Percentiles rank a stretch among this genome's conserved stretches.
These are phyloP conservation scores for Gastrophryne carolinensis DNA, from an alignment of 2,797 vertebrate species.

Conservation along the genomic window DNA sequence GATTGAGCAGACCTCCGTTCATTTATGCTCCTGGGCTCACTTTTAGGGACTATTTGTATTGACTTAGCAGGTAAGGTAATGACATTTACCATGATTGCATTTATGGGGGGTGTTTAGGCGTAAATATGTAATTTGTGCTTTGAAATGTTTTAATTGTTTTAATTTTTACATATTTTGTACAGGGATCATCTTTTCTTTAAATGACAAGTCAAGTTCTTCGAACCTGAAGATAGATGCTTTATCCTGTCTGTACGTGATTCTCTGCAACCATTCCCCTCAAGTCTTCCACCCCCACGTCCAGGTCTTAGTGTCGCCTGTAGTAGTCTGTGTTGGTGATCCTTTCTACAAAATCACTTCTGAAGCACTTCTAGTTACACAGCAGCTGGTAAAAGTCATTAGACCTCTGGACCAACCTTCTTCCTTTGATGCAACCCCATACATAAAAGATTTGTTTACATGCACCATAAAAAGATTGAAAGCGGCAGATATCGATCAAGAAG, in stretches of 20 bases:
- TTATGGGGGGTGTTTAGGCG: no score
- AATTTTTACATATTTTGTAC: constrained; percentile 57
- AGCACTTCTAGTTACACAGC: constrained; percentile 95
- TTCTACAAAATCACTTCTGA: constrained; percentile 99
- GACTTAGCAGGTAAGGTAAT: no score
- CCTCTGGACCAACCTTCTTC: constrained; percentile 88
- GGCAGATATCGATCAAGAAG: constrained; percentile 98
- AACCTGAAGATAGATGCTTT: constrained; percentile 97
- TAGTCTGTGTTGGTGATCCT: constrained; percentile 95
- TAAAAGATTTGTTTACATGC: constrained; percentile 92
- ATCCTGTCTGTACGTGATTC: constrained; percentile 93
- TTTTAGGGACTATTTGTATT: no score
- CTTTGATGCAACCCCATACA: constrained; percentile 94
- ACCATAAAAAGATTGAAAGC: constrained; percentile 95
- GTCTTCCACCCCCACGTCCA: constrained; percentile 97
- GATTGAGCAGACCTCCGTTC: no score
- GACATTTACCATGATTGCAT: no score
- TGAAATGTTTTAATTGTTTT: background rate
- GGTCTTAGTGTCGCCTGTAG: constrained; percentile 93
- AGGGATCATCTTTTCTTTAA: constrained; percentile 98
- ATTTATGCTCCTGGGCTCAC: no score
- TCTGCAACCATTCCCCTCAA: constrained; percentile 93
- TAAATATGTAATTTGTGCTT: no score
- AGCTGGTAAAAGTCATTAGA: constrained; percentile 95
- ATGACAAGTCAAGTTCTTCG: constrained; percentile 97